Conservation (phyloP, 2,797 vertebrate genomes). For the Bufotes viridis region DNA sequence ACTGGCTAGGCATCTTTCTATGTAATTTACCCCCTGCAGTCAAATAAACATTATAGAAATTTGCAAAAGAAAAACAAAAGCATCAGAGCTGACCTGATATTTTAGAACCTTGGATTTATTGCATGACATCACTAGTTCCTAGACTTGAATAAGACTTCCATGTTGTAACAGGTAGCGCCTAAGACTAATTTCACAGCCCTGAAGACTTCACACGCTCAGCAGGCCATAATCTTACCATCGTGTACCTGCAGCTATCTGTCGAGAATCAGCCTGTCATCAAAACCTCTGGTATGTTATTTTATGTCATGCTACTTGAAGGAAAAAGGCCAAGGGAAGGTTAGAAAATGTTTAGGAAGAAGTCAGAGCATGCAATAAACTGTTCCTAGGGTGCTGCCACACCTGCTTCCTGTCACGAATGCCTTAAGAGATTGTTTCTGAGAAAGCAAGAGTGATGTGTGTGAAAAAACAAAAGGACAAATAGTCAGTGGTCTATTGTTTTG, state of each 20-base stretch:
- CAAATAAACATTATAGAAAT: constrained; percentile 15
- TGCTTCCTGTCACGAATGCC: constrained; percentile 56
- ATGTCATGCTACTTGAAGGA: constrained; percentile 50
- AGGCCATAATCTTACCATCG: constrained; percentile 53
- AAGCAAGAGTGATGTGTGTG: constrained; percentile 22
- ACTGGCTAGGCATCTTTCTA: background rate
- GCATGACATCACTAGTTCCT: constrained; percentile 55
- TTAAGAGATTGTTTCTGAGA: constrained; percentile 46
- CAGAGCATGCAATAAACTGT: constrained; percentile 51
- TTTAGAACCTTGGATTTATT: constrained; percentile 33
- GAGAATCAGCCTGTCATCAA: constrained; percentile 56
- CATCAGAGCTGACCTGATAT: background rate
- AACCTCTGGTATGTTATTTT: constrained; percentile 59
- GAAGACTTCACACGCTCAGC: constrained; percentile 47
- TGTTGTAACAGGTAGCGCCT: constrained; percentile 49
- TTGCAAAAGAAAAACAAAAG: background rate
- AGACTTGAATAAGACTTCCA: constrained; percentile 51
- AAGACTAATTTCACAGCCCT: constrained; percentile 46
- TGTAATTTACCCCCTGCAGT: constrained; percentile 26
- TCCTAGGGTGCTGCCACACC: constrained; percentile 46
- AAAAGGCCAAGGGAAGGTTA: constrained; percentile 56
- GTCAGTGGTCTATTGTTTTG: background rate
- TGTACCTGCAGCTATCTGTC: constrained; percentile 58
- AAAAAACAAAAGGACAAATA: background rate
- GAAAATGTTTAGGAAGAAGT: constrained; percentile 51